A percentile compares a stretch with the other conserved stretches of the same genome.
These are phyloP conservation scores for Forbesichthys agassizii DNA, from an alignment of 2,113 vertebrate species.

Conservation along the genomic window DNA sequence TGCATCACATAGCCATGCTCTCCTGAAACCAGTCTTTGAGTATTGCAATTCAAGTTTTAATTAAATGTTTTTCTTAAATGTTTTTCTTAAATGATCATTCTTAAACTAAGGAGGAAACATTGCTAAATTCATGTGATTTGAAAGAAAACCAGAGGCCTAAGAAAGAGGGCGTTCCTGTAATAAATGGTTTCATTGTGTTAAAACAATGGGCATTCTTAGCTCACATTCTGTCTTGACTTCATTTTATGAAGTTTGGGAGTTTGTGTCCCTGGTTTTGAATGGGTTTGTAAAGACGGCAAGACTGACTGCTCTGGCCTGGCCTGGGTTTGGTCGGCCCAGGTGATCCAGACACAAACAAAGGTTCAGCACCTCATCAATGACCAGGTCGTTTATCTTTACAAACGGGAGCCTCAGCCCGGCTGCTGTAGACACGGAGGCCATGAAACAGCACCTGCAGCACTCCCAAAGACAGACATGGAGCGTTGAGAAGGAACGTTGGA, in stretches of 20 bases:
- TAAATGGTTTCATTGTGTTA: slow-evolving; percentile 73
- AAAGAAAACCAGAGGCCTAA: slow-evolving; percentile 40
- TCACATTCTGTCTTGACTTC: slow-evolving; percentile 58
- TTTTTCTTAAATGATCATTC: no score
- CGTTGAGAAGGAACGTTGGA: slow-evolving; percentile 31
- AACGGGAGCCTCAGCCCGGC: slow-evolving; percentile 27
- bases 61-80: no score
- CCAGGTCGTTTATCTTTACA: slow-evolving; percentile 47
- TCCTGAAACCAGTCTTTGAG: neutral
- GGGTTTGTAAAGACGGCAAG: slow-evolving; percentile 52
- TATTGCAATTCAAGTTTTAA: neutral
- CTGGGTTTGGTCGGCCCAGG: slow-evolving; percentile 56
- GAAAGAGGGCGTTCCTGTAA: slow-evolving; percentile 45
- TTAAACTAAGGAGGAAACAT: slow-evolving; percentile 3
- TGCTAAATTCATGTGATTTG: slow-evolving; percentile 38
- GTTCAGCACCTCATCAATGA: slow-evolving; percentile 62
- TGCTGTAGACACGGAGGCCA: slow-evolving; percentile 18
- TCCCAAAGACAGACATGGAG: slow-evolving; percentile 17
- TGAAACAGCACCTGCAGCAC: slow-evolving; percentile 53
- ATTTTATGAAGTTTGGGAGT: slow-evolving; percentile 72
- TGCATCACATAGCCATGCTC: slow-evolving; percentile 3
- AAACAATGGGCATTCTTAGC: slow-evolving; percentile 47
- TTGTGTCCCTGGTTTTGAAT: slow-evolving; percentile 61
- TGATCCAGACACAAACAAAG: slow-evolving; percentile 62
- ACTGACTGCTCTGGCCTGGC: slow-evolving; percentile 46